A percentile compares a stretch with the other conserved stretches of the same genome.
Evolutionary conservation across 2,113 vertebrate species (phyloP).

Genomic region (Forbesichthys papilliferus): DNA sequence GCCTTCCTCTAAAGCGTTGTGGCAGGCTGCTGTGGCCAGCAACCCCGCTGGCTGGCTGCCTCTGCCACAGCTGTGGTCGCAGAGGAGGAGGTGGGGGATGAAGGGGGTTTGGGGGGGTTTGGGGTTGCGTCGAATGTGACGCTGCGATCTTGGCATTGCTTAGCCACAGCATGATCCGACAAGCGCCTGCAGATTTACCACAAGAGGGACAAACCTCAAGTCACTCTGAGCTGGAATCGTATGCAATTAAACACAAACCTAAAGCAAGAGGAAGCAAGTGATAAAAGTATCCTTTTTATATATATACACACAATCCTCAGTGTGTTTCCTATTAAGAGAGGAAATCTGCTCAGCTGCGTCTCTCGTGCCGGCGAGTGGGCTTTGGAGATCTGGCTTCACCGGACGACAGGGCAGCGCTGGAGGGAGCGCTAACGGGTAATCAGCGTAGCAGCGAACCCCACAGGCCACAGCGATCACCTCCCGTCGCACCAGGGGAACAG

Average conservation of each 20-base stretch:
- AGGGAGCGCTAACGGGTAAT: slow-evolving; percentile 53
- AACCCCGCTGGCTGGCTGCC: slow-evolving; percentile 51
- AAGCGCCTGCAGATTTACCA: slow-evolving; percentile 57
- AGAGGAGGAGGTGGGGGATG: slow-evolving; percentile 26
- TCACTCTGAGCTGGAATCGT: slow-evolving; percentile 45
- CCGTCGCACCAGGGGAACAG: slow-evolving; percentile 56
- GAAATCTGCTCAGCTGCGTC: slow-evolving; percentile 29
- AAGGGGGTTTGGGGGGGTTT: slow-evolving; percentile 19
- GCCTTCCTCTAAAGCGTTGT: slow-evolving; percentile 18
- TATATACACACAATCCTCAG: slow-evolving; percentile 44
- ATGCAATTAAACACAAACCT: slow-evolving; percentile 48
- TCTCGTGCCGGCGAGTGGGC: slow-evolving; percentile 26
- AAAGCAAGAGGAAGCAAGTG: slow-evolving; percentile 54
- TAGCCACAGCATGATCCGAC: slow-evolving; percentile 45
- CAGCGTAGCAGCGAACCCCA: slow-evolving; percentile 51
- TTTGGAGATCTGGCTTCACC: slow-evolving; percentile 30
- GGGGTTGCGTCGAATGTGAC: slow-evolving; percentile 63
- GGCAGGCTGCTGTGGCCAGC: slow-evolving; percentile 41
- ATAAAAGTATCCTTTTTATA: slow-evolving; percentile 29
- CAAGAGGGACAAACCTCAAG: slow-evolving; percentile 63
- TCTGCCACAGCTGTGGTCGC: slow-evolving; percentile 50
- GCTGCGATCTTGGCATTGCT: slow-evolving; percentile 52
- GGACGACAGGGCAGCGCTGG: slow-evolving; percentile 23
- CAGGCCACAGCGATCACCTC: slow-evolving; percentile 49
- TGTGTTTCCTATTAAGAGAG: slow-evolving; percentile 59